phyloP scores from a whole-genome alignment of 1,140 invertebrate genomes.

The Melitaea cinxia region DNA sequence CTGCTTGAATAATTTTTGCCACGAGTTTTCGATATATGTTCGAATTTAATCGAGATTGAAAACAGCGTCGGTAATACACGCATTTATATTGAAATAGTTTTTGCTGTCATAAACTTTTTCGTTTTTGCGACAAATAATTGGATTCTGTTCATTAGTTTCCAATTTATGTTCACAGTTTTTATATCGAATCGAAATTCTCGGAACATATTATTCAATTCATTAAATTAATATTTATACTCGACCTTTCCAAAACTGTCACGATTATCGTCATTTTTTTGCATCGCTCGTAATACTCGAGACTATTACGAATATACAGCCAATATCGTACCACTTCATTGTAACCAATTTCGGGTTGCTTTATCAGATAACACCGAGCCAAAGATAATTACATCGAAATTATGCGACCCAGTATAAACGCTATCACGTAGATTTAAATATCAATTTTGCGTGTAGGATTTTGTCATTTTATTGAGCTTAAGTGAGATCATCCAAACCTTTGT shows the following conservation, averaged over 20 bases:
- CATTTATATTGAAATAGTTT: not conserved
- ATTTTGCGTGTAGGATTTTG: constrained; percentile 4
- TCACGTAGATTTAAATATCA: constrained; percentile 13
- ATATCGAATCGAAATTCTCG: not conserved
- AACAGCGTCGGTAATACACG: too few species aligned
- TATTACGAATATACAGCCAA: not conserved
- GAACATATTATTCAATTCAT: not conserved
- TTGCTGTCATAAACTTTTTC: not conserved
- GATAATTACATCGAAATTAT: constrained; percentile 11
- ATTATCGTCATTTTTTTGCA: not conserved
- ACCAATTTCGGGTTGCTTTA: constrained; percentile 16
- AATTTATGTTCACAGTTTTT: not conserved
- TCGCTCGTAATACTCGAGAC: not conserved
- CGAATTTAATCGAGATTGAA: too few species aligned
- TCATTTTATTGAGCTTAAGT: constrained; percentile 20
- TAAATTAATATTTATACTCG: not conserved
- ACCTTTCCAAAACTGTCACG: not conserved
- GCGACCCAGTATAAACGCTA: constrained; percentile 13
- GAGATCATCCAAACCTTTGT: constrained; percentile 25
- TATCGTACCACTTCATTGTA: not conserved
- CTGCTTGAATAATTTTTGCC: too few species aligned
- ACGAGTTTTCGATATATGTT: too few species aligned
- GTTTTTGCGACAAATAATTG: not conserved
- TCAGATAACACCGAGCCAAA: constrained; percentile 21
- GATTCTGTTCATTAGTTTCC: not conserved